Evolutionary conservation across 2,113 vertebrate species (phyloP).

Genomic region (Mungos mungo): DNA sequence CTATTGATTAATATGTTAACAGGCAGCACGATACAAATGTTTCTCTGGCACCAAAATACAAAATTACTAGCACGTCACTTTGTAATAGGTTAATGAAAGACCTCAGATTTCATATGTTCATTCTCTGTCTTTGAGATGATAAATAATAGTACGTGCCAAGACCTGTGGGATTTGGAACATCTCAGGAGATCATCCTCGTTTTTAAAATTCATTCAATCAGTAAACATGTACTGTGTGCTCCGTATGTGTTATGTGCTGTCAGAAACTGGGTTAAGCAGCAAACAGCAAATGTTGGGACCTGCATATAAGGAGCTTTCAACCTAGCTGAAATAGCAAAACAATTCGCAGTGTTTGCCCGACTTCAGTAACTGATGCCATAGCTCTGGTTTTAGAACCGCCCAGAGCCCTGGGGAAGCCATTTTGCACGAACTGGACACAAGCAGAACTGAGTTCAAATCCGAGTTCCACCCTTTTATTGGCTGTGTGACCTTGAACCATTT

Average conservation of each 20-base stretch:
- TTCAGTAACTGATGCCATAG: neutral
- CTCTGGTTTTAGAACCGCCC: neutral
- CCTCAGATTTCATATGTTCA: neutral
- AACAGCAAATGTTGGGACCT: neutral
- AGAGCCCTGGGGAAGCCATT: neutral
- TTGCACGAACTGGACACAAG: neutral
- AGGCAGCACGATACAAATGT: neutral
- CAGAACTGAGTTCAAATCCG: neutral
- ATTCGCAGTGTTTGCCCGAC: neutral
- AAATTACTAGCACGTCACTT: neutral
- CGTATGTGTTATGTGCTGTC: neutral
- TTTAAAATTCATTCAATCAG: neutral
- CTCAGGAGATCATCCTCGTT: neutral
- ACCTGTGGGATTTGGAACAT: neutral
- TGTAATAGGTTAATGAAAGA: neutral
- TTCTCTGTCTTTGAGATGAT: neutral
- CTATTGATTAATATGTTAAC: neutral
- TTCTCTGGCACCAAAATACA: neutral
- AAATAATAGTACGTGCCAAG: neutral
- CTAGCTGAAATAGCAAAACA: neutral
- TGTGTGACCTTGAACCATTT: neutral
- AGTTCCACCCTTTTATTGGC: neutral
- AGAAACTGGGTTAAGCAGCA: neutral
- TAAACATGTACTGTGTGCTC: neutral
- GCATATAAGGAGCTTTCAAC: neutral